These are phyloP conservation scores for Lithophane leautieri DNA, from an alignment of 2,888 invertebrate species.

Conservation along the genomic window DNA sequence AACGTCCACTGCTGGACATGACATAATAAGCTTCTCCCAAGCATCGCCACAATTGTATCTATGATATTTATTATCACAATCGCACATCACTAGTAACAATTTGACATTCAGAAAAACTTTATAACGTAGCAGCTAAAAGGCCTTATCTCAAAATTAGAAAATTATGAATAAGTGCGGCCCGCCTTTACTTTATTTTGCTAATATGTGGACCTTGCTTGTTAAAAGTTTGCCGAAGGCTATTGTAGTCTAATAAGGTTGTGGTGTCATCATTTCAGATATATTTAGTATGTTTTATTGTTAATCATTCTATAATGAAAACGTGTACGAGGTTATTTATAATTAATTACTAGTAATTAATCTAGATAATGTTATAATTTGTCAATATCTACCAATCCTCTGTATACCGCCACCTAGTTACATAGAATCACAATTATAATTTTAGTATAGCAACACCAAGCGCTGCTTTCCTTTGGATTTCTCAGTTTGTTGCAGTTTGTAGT, in stretches of 20 bases:
- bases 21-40: no score
- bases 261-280: background rate
- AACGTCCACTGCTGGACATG: no score
- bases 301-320: background rate
- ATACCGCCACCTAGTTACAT: slow-evolving; percentile 49
- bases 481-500: slow-evolving; percentile 58
- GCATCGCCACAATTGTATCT: no score
- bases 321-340: background rate
- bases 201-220: background rate
- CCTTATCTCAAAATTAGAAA: background rate
- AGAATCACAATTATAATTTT: slow-evolving; percentile 35
- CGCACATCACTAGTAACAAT: no score
- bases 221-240: background rate
- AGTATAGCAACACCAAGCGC: slow-evolving; percentile 41
- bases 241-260: background rate
- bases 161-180: background rate
- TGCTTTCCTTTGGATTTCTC: slow-evolving; percentile 26
- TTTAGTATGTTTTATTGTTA: background rate
- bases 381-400: background rate
- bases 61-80: no score
- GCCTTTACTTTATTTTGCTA: background rate
- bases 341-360: background rate
- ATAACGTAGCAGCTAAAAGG: no score
- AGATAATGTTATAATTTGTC: background rate
- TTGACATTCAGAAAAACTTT: no score